Evolutionary conservation across 2,113 vertebrate species (phyloP), one percentile per base, ranked within the genome.

Genomic region (Aix galericulata): DNA sequence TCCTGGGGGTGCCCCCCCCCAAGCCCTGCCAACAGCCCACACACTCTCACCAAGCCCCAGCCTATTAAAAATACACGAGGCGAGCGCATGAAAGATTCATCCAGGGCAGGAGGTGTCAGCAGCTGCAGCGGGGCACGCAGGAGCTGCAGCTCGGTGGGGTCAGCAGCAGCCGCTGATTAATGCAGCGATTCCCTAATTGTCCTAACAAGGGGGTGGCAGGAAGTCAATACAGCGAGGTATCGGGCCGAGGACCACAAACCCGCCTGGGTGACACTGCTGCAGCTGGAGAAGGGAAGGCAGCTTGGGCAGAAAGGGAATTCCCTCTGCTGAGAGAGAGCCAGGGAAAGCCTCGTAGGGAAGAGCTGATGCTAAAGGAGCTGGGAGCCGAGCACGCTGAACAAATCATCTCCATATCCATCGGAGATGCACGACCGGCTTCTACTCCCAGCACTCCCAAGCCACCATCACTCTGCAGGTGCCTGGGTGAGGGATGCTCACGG

Each of bases 291-390:
- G 36, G 26, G 29, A 22, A 55, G 34, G 50, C 32, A 68, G 73
- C 55, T 53, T 2, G 9, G 79, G 71, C 42, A 82, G 73, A 90
- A 55, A 86, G 93, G 94, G 92, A 91, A 96, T 94, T 90, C 96
- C 93, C 76, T 62, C 76, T 76, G 63, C 66, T 85, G 74, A 84
- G 77, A 62, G 78, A 71, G 68, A 78, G 88, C 80, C 80, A 88
- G 80, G 50, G 90, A 66, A 89, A 94, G 32, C 76, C 91, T 95
- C 13, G 0, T 60, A 79, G 59, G 55, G 58, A 77, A 83, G 40
- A 93, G 79, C 72, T 50, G 63, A 55, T 78, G 56, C 77, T 6
- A 60, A 71, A 82, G 77, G 40, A 62, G 71, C 36, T 56, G 52
- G 76, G 88, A 62, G 46, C 74, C 11, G 6, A 74, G 34, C 69